A percentile compares a stretch with the other conserved stretches of the same genome.
These are phyloP conservation scores for Macrophya alboannulata DNA, from an alignment of 2,888 invertebrate genomes.

Conservation along the genomic window DNA sequence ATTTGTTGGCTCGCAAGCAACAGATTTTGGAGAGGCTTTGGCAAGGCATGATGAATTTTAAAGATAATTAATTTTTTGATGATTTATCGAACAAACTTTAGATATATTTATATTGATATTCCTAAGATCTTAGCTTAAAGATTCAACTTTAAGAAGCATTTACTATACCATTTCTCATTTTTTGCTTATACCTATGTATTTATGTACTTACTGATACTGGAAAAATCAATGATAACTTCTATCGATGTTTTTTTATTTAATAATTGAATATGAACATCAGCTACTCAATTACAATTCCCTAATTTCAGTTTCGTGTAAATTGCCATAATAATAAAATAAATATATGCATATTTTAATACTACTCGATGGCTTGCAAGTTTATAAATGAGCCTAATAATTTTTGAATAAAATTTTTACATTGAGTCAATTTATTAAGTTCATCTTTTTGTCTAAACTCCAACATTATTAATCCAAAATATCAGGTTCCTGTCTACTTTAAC, in stretches of 20 bases:
- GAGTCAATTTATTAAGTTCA: background rate
- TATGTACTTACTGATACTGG: conserved; percentile 36
- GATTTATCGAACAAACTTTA: conserved; percentile 58
- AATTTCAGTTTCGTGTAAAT: conserved; percentile 43
- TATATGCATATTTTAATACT: conserved; percentile 57
- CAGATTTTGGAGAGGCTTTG: conserved; percentile 98
- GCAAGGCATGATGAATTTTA: conserved; percentile 98
- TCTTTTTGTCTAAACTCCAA: background rate
- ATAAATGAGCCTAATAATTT: background rate
- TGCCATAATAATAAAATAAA: conserved; percentile 37
- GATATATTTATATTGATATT: conserved; percentile 59
- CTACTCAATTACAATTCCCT: conserved; percentile 15
- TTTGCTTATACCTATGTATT: conserved; percentile 17
- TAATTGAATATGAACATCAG: conserved; percentile 39
- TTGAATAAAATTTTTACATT: background rate
- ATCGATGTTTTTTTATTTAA: background rate
- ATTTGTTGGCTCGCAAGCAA: conserved; percentile 99
- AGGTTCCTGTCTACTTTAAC: background rate
- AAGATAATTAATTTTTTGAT: conserved; percentile 60
- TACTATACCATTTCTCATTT: conserved; percentile 19
- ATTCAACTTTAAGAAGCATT: conserved; percentile 32
- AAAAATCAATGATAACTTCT: conserved; percentile 7
- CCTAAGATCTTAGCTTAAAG: conserved; percentile 39
- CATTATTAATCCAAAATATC: background rate
- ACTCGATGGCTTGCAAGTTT: background rate